These are phyloP conservation scores for Tenebrosternarchus preto DNA, from an alignment of 2,113 vertebrate species.

Conservation along the genomic window DNA sequence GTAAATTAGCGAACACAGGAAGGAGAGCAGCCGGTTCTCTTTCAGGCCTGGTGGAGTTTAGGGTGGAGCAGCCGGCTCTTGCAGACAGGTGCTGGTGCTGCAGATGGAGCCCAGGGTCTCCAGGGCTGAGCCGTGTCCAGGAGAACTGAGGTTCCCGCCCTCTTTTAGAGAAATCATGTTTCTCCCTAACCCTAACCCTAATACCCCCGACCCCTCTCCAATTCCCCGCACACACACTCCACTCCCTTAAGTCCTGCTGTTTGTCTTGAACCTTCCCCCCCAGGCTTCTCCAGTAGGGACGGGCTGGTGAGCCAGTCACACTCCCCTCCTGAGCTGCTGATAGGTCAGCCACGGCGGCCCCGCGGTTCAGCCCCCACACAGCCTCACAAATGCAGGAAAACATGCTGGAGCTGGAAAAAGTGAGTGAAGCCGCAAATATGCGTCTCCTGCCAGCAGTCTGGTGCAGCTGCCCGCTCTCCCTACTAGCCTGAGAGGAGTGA, in stretches of 20 bases:
- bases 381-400: conserved; percentile 29
- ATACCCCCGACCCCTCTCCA: no score
- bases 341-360: conserved; percentile 15
- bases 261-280: background rate
- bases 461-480: conserved; percentile 38
- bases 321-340: conserved; percentile 6
- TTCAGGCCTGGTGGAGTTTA: no score
- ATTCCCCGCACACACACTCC: no score
- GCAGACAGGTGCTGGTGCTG: background rate
- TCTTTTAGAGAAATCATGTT: no score
- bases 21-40: conserved; percentile 53
- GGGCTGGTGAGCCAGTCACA: background rate
- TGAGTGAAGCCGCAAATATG: conserved; percentile 61
- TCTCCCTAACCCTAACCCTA: no score
- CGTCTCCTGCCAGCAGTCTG: conserved; percentile 27
- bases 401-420: conserved; percentile 68
- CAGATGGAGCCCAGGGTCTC: background rate
- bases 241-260: background rate
- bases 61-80: conserved; percentile 50
- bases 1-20: conserved; percentile 37
- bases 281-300: background rate
- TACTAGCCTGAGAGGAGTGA: conserved; percentile 1
- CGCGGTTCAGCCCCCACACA: conserved; percentile 37
- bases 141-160: no score
- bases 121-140: background rate